These are phyloP conservation scores for Loripinus fragilis DNA, from an alignment of 2,888 invertebrate genomes.

Conservation along the genomic window DNA sequence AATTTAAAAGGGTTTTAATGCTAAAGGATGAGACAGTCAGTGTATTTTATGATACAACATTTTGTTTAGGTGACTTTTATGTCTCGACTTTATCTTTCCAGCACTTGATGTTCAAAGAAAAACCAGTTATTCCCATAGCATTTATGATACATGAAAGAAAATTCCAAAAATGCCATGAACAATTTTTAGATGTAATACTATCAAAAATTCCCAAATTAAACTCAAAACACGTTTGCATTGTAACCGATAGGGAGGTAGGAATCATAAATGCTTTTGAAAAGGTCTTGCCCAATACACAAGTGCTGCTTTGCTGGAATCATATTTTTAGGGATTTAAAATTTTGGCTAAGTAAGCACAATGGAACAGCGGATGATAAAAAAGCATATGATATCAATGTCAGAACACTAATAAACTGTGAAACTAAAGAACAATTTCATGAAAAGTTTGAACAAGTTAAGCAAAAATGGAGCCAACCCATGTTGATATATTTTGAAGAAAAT, in stretches of 20 bases:
- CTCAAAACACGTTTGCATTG: slow-evolving; percentile 14
- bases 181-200: slow-evolving; percentile 29
- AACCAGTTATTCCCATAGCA: slow-evolving; percentile 30
- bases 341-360: slow-evolving; percentile 39
- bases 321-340: slow-evolving; percentile 44
- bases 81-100: slow-evolving; percentile 26
- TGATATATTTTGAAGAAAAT: slow-evolving; percentile 21
- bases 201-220: slow-evolving; percentile 30
- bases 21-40: slow-evolving; percentile 22
- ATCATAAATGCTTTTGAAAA: slow-evolving; percentile 39
- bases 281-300: slow-evolving; percentile 7
- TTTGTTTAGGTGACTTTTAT: slow-evolving; percentile 32
- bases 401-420: slow-evolving; percentile 19
- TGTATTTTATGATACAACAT: slow-evolving; percentile 45
- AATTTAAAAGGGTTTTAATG: slow-evolving; percentile 33
- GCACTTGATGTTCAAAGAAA: slow-evolving; percentile 46
- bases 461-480: slow-evolving; percentile 27
- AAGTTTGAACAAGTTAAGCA: neutral
- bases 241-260: slow-evolving; percentile 44
- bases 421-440: slow-evolving; percentile 10
- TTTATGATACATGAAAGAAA: slow-evolving; percentile 46
- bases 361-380: slow-evolving; percentile 29
- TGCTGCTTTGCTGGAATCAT: slow-evolving; percentile 47
- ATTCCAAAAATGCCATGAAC: slow-evolving; percentile 44
- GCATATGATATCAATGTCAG: slow-evolving; percentile 31